A percentile compares a stretch with the other conserved stretches of the same genome.
phyloP scores from a whole-genome alignment of 2,113 vertebrate genomes.

The Calyptommatus sinebrachiatus region DNA sequence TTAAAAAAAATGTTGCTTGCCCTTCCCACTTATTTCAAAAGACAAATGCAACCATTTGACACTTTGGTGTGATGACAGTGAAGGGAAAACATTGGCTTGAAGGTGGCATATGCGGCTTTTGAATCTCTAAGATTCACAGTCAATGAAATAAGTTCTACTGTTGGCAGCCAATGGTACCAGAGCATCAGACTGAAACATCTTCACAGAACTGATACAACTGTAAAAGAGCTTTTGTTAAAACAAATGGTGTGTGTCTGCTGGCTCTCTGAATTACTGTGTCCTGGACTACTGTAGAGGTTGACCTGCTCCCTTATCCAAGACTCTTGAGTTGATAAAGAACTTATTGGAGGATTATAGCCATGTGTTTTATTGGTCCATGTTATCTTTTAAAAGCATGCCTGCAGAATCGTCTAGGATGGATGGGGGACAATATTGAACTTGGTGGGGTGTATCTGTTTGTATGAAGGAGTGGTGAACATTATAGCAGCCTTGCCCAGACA shows the following conservation, averaged over 20 bases:
- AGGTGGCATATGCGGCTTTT: not conserved
- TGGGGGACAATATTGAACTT: constrained; percentile 36
- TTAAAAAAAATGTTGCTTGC: not conserved
- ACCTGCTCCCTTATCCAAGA: constrained; percentile 19
- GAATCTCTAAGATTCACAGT: not conserved
- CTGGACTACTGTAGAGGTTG: not conserved
- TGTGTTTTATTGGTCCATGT: constrained; percentile 31
- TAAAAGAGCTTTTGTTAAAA: constrained; percentile 33
- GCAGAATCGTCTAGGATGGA: constrained; percentile 48
- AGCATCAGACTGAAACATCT: constrained; percentile 14
- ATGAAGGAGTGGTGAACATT: constrained; percentile 27
- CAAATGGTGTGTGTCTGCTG: constrained; percentile 5
- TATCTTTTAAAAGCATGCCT: constrained; percentile 47
- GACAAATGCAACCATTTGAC: not conserved
- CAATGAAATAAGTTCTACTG: constrained; percentile 8
- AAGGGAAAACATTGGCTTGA: constrained; percentile 11
- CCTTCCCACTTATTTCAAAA: not conserved
- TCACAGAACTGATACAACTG: not conserved
- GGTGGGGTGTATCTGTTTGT: constrained; percentile 40
- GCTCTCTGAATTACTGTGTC: constrained; percentile 16
- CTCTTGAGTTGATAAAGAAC: constrained; percentile 17
- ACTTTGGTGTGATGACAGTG: not conserved
- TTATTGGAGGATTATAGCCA: constrained; percentile 30
- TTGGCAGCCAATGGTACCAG: not conserved
- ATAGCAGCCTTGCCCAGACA: constrained; percentile 15